Evolutionary conservation across 2,797 vertebrate genomes (phyloP).

Genomic region (Sus cebifrons): DNA sequence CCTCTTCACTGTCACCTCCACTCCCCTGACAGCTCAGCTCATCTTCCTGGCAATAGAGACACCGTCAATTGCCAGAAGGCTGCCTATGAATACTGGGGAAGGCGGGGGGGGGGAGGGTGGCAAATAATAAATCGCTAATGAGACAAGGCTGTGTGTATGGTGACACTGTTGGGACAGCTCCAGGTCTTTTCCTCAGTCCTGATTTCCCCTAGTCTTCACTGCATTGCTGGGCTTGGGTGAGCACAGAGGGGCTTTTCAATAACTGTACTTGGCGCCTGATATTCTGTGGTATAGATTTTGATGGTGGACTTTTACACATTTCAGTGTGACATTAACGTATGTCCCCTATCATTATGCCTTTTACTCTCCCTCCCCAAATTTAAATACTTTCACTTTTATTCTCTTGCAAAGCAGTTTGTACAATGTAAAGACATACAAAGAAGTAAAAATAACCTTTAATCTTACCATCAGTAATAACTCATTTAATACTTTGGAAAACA

Average conservation of each 20-base stretch:
- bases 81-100: background rate
- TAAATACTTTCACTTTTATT: slow-evolving; percentile 39
- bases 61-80: background rate
- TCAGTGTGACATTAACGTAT: background rate
- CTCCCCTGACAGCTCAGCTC: background rate
- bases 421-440: background rate
- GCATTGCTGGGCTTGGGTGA: background rate
- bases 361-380: background rate
- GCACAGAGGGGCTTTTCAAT: background rate
- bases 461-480: background rate
- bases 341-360: background rate
- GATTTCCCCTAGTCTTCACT: background rate
- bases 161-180: background rate
- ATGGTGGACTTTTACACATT: background rate
- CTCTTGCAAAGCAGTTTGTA: slow-evolving; percentile 28
- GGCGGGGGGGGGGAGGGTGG: background rate
- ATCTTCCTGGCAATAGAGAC: background rate
- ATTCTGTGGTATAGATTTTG: background rate
- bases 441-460: slow-evolving; percentile 43
- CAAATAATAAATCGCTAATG: background rate
- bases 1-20: background rate
- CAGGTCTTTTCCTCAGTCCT: background rate
- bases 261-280: background rate
- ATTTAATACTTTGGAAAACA: slow-evolving; percentile 35
- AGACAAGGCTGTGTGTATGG: background rate